These are phyloP conservation scores for Rhinogobio ventralis DNA, from an alignment of 2,797 vertebrate species.

Conservation along the genomic window DNA sequence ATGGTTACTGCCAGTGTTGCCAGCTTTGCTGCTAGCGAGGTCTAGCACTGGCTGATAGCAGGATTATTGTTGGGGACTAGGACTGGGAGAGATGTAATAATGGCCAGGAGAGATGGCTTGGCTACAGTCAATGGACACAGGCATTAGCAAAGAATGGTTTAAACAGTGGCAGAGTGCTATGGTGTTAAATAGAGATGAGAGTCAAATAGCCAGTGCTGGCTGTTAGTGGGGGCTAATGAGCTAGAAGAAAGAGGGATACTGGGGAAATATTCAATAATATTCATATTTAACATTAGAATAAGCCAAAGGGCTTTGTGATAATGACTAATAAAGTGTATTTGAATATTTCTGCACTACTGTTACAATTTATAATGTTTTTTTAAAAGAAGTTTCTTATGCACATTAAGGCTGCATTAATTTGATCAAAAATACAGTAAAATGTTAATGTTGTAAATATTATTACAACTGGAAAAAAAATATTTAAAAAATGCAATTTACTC, in stretches of 20 bases:
- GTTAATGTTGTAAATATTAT: background rate
- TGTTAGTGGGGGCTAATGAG: slow-evolving; percentile 21
- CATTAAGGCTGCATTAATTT: background rate
- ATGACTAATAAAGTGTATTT: slow-evolving; percentile 31
- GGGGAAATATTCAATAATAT: slow-evolving; percentile 2
- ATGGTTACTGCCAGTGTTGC: slow-evolving; percentile 66
- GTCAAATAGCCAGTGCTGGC: background rate
- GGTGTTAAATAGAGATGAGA: slow-evolving; percentile 46
- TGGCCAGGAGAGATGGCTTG: slow-evolving; percentile 67
- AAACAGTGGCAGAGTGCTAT: slow-evolving; percentile 57
- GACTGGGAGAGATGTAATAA: slow-evolving; percentile 64
- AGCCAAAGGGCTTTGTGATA: slow-evolving; percentile 26
- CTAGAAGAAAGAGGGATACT: background rate
- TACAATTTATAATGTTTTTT: background rate
- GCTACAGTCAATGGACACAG: slow-evolving; percentile 59
- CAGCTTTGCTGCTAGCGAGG: slow-evolving; percentile 70
- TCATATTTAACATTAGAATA: slow-evolving; percentile 37
- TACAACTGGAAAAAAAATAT: background rate
- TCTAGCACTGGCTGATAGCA: slow-evolving; percentile 66
- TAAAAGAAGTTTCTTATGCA: background rate
- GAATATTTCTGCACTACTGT: too few relatives aligned
- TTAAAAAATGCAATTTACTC: background rate
- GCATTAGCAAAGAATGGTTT: slow-evolving; percentile 62
- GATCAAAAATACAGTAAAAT: background rate
- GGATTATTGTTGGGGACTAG: slow-evolving; percentile 71